Evolutionary conservation across 2,113 vertebrate species (phyloP).

Genomic region (Anoura caudifer): DNA sequence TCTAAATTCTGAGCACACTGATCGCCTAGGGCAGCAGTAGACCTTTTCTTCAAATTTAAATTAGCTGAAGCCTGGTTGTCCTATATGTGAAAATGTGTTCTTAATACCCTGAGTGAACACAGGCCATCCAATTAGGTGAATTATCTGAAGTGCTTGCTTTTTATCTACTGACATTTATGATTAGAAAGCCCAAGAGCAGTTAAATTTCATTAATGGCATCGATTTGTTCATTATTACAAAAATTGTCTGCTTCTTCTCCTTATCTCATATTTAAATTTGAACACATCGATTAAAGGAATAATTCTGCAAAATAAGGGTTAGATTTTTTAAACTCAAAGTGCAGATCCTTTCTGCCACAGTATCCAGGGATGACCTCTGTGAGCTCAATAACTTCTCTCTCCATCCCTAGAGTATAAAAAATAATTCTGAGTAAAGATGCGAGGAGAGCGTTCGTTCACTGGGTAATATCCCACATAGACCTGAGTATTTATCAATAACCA

Average conservation of each 20-base stretch:
- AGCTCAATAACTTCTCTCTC: neutral
- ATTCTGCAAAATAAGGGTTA: conserved; percentile 17
- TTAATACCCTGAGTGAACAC: conserved; percentile 67
- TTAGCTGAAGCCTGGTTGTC: conserved; percentile 37
- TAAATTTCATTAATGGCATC: conserved; percentile 47
- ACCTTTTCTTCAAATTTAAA: conserved; percentile 75
- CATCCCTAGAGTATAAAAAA: neutral
- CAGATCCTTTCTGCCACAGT: neutral
- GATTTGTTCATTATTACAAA: conserved; percentile 38
- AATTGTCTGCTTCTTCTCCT: conserved; percentile 36
- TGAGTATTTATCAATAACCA: conserved; percentile 38
- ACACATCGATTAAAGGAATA: conserved; percentile 17
- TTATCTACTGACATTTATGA: conserved; percentile 44
- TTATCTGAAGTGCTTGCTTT: conserved; percentile 21
- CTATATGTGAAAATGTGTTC: conserved; percentile 33
- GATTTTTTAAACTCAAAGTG: neutral
- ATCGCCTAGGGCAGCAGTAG: conserved; percentile 69
- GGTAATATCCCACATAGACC: neutral
- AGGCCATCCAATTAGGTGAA: conserved; percentile 71
- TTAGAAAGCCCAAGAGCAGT: conserved; percentile 32
- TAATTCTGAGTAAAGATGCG: neutral
- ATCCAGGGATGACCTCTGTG: neutral
- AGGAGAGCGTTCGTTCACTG: neutral
- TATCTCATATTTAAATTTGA: conserved; percentile 33
- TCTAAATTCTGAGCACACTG: conserved; percentile 35